Percentiles rank a stretch among this genome's conserved stretches.
Conservation (phyloP, 2,113 vertebrate species). For the Porphyrio hochstetteri region DNA sequence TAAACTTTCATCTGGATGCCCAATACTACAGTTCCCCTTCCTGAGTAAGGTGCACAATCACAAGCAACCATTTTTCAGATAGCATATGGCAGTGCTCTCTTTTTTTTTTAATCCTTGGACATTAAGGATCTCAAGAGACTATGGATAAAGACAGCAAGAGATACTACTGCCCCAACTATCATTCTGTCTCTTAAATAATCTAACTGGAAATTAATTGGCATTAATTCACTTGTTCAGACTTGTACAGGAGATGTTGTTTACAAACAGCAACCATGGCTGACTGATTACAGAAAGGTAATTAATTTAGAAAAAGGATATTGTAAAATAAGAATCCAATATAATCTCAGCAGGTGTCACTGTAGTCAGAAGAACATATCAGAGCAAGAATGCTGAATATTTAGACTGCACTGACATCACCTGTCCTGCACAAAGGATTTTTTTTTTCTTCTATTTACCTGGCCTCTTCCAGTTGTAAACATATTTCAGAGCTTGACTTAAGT, state of each 20-base stretch:
- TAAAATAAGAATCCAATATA: constrained; percentile 42
- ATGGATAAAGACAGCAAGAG: not conserved
- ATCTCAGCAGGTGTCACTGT: constrained; percentile 68
- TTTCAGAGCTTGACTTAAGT: constrained; percentile 2
- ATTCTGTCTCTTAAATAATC: not conserved
- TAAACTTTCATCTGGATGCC: not conserved
- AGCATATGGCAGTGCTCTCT: not conserved
- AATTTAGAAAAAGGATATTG: constrained; percentile 55
- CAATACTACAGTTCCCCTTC: not conserved
- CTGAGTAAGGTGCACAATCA: not conserved
- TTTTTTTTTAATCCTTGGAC: not conserved
- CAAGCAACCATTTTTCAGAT: not conserved
- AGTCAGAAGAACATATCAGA: constrained; percentile 39
- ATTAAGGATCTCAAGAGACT: not conserved
- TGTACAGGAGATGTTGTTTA: constrained; percentile 39
- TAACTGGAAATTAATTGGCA: constrained; percentile 32
- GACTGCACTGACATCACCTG: not conserved
- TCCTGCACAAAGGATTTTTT: not conserved
- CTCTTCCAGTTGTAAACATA: not conserved
- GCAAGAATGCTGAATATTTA: constrained; percentile 18
- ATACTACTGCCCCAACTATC: not conserved
- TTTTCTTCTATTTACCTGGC: constrained; percentile 3
- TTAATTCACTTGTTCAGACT: constrained; percentile 47
- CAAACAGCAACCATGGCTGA: constrained; percentile 42
- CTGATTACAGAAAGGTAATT: constrained; percentile 61